Conservation (phyloP, 2,113 vertebrate species). For the Oryzias javanicus region DNA sequence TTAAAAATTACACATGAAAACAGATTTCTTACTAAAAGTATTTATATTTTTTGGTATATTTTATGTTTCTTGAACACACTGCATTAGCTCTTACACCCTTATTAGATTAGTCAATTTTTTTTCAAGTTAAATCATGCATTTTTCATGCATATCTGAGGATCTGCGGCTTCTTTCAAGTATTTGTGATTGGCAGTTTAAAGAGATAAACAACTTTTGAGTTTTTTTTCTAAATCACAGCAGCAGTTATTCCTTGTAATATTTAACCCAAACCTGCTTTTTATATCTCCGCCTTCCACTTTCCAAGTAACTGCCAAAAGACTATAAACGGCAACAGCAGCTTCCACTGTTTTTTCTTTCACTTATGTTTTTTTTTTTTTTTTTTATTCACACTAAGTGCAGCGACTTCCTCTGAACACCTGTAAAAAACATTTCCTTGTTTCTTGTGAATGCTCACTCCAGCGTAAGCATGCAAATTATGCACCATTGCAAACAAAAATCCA, state of each 20-base stretch:
- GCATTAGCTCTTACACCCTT: too few relatives aligned
- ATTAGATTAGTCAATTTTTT: background rate
- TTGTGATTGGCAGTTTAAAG: constrained; percentile 32
- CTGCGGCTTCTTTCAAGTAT: background rate
- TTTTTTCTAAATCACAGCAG: constrained; percentile 16
- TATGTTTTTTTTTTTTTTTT: background rate
- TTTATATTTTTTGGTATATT: background rate
- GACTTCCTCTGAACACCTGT: constrained; percentile 33
- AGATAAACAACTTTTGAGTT: constrained; percentile 12
- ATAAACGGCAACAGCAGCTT: background rate
- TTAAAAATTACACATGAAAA: too few relatives aligned
- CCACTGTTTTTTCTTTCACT: background rate
- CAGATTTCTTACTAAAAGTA: too few relatives aligned
- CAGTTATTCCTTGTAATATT: constrained; percentile 35
- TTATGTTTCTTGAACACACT: background rate
- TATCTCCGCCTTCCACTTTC: constrained; percentile 11
- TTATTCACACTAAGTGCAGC: constrained; percentile 1
- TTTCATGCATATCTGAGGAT: background rate
- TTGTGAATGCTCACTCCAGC: constrained; percentile 26
- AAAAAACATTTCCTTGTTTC: constrained; percentile 39
- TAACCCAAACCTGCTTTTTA: constrained; percentile 35
- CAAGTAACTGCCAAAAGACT: background rate
- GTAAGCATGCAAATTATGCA: constrained; percentile 32
- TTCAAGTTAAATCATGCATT: too few relatives aligned
- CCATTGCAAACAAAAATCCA: constrained; percentile 41